phyloP scores from a whole-genome alignment of 2,797 vertebrate genomes.

The Luscinia megarhynchos region DNA sequence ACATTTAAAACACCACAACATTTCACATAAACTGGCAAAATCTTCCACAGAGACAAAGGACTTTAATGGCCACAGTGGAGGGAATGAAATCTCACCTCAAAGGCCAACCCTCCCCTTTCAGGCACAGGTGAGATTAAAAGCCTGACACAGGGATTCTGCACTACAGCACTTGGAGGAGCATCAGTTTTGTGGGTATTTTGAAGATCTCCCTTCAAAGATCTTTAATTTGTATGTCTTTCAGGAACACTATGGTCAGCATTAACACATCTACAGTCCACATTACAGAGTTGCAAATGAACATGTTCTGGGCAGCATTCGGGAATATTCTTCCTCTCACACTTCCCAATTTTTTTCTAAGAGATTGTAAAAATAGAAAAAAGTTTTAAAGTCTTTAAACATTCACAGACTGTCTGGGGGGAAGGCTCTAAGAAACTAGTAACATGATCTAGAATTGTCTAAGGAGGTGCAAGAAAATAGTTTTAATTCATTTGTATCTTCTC shows the following conservation, averaged over 20 bases:
- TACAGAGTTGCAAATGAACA: not conserved
- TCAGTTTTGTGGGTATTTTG: not conserved
- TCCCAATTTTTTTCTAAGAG: not conserved
- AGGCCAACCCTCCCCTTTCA: not conserved
- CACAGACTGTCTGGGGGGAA: not conserved
- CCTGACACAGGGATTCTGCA: fast-evolving
- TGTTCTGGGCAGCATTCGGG: not conserved
- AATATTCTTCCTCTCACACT: not conserved
- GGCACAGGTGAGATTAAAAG: not conserved
- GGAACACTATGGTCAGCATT: not conserved
- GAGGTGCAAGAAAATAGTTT: not conserved
- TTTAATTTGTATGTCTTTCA: not conserved
- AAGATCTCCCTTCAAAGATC: not conserved
- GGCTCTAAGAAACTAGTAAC: not conserved
- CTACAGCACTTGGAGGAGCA: not conserved
- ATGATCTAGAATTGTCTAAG: not conserved
- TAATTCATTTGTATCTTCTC: not conserved
- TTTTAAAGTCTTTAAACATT: not conserved
- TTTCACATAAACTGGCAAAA: not conserved
- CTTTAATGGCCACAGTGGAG: not conserved
- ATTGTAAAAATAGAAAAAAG: not conserved
- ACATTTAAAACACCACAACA: not conserved
- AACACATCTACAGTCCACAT: not conserved
- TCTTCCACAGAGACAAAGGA: not conserved
- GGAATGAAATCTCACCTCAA: not conserved